A percentile compares a stretch with the other conserved stretches of the same genome.
These are phyloP conservation scores for Pelodytes ibericus DNA, from an alignment of 2,797 vertebrate species.

Conservation along the genomic window DNA sequence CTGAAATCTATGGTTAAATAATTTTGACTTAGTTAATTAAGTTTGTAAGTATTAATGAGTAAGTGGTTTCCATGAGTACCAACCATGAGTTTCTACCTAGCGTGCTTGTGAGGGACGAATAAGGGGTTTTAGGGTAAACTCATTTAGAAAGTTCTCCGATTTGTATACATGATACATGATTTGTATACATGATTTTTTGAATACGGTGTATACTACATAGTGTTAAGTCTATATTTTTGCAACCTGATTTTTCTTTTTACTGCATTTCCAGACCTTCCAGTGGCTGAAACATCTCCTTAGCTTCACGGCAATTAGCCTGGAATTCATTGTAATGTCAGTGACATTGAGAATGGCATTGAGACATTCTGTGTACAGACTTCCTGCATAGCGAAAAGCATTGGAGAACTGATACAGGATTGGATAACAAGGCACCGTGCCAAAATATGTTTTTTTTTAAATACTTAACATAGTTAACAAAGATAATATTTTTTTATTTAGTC, in stretches of 20 bases:
- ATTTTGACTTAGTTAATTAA: too few relatives aligned
- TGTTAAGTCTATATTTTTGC: too few relatives aligned
- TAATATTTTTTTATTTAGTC: neutral
- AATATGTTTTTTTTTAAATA: neutral
- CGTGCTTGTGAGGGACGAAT: too few relatives aligned
- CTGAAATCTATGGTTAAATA: too few relatives aligned
- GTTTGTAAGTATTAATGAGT: too few relatives aligned
- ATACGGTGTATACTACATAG: too few relatives aligned
- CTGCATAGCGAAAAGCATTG: neutral
- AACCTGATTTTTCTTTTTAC: neutral
- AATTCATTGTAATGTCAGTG: slow-evolving; percentile 5
- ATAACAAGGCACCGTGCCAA: slow-evolving; percentile 8
- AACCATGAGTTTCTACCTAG: too few relatives aligned
- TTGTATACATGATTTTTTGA: too few relatives aligned
- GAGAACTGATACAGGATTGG: slow-evolving; percentile 4
- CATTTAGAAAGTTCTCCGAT: too few relatives aligned
- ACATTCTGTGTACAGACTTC: slow-evolving; percentile 9
- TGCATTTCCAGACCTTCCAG: neutral
- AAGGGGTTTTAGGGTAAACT: too few relatives aligned
- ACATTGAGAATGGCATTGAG: slow-evolving; percentile 43
- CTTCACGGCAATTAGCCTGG: neutral
- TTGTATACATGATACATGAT: too few relatives aligned
- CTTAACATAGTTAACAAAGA: neutral
- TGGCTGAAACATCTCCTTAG: neutral
- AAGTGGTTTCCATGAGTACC: too few relatives aligned